Conservation (phyloP, 2,797 vertebrate species). For the Acipenser oxyrinchus region DNA sequence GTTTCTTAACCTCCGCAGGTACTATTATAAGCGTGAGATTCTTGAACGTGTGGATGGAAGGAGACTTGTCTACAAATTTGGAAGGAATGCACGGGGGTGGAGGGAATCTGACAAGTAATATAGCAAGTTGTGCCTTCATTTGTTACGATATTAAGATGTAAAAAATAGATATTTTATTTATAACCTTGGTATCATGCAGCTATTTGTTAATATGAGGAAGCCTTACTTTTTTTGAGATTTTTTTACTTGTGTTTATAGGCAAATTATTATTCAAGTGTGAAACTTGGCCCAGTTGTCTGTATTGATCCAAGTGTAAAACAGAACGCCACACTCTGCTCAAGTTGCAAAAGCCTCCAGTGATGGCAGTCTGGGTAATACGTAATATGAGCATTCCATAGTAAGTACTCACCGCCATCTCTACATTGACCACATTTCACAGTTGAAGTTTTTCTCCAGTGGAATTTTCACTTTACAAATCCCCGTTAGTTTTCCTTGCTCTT, state of each 20-base stretch:
- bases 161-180: conserved; percentile 40
- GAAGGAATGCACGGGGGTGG: conserved; percentile 91
- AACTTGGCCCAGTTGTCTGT: no score
- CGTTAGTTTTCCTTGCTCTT: no score
- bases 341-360: no score
- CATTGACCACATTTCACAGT: no score
- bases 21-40: conserved; percentile 97
- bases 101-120: conserved; percentile 81
- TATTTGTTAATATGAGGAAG: conserved; percentile 17
- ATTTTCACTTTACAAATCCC: no score
- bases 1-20: conserved; percentile 57
- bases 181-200: conserved; percentile 21
- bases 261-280: no score
- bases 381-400: no score
- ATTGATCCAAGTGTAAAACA: no score
- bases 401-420: no score
- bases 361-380: no score
- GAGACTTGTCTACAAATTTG: conserved; percentile 96
- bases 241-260: background rate
- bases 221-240: conserved; percentile 15
- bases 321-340: no score
- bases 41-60: conserved; percentile 92
- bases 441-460: no score
- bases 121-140: conserved; percentile 2
- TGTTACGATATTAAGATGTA: conserved; percentile 16